Evolutionary conservation across 2,797 vertebrate species (phyloP).

Genomic region (Manis crassicaudata): DNA sequence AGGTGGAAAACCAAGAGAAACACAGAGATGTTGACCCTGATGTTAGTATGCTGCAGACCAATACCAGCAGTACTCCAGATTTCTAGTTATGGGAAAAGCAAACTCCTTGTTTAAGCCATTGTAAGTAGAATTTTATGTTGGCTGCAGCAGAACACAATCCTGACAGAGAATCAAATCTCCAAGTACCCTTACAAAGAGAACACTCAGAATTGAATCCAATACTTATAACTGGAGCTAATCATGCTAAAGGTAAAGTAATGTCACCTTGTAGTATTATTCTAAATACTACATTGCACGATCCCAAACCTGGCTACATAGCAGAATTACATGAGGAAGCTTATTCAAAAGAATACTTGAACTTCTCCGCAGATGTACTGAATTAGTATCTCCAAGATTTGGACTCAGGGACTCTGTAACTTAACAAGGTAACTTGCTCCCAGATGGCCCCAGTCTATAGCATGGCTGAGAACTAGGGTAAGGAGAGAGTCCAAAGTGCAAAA

Average conservation of each 20-base stretch:
- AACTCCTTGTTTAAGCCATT: neutral
- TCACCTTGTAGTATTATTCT: slow-evolving; percentile 1
- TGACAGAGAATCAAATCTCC: neutral
- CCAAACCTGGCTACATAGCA: neutral
- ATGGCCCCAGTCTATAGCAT: neutral
- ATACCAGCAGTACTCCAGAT: neutral
- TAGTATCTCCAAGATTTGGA: neutral
- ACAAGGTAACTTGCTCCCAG: neutral
- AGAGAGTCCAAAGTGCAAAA: neutral
- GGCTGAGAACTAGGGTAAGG: neutral
- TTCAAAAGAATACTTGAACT: neutral
- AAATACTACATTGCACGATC: neutral
- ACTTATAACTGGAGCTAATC: neutral
- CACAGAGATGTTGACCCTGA: neutral
- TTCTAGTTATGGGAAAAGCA: neutral
- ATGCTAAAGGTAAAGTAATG: neutral
- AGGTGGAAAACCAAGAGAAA: neutral
- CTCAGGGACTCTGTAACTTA: neutral
- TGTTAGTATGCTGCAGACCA: neutral
- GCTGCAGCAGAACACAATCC: neutral
- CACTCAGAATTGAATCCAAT: neutral
- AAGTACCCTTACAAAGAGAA: neutral
- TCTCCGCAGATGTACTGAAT: neutral
- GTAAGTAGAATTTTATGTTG: neutral
- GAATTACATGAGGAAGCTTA: neutral